phyloP scores from a whole-genome alignment of 2,113 vertebrate genomes.

The Alectura lathami region DNA sequence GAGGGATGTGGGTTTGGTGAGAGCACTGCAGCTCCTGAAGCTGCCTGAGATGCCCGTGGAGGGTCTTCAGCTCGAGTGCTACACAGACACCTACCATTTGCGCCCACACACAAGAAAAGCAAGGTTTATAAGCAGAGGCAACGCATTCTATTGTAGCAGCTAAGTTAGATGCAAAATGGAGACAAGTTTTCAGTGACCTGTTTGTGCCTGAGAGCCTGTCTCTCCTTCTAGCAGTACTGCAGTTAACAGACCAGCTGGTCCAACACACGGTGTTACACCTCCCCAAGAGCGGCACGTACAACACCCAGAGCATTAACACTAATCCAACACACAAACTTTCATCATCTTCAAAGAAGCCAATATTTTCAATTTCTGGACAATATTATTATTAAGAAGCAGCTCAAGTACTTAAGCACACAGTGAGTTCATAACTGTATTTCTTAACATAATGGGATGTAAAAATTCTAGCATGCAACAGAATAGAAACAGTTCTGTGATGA shows the following conservation, averaged over 20 bases:
- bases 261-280: background rate
- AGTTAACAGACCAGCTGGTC: background rate
- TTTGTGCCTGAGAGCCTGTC: background rate
- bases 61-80: background rate
- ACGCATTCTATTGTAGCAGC: background rate
- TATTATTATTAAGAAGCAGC: background rate
- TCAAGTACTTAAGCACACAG: background rate
- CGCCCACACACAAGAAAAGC: background rate
- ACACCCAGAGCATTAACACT: background rate
- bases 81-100: background rate
- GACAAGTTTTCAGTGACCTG: background rate
- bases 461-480: background rate
- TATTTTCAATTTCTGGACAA: background rate
- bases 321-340: background rate
- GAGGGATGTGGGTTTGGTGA: background rate
- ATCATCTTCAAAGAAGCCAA: background rate
- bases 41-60: background rate
- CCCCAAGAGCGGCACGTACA: accelerated
- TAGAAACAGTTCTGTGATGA: background rate
- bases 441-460: background rate
- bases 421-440: background rate
- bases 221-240: background rate
- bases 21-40: background rate
- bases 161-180: background rate
- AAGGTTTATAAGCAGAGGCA: accelerated